Percentiles rank a stretch among this genome's conserved stretches.
Conservation (phyloP, 2,797 vertebrate species). For the Gymnocypris eckloni region DNA sequence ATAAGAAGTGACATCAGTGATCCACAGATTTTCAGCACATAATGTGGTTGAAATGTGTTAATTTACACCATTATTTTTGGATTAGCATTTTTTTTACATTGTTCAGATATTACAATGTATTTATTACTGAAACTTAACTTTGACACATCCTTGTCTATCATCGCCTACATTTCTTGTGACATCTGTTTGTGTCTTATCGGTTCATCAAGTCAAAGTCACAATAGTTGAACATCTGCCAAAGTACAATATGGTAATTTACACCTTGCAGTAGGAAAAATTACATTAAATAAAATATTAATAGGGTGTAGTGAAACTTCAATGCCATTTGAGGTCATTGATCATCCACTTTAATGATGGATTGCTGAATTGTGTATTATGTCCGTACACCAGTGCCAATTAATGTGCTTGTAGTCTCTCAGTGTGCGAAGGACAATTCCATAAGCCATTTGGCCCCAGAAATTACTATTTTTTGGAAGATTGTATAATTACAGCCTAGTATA, state of each 20-base stretch:
- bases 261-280: not conserved
- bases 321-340: not conserved
- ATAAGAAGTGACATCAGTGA: slow-evolving; percentile 30
- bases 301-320: not conserved
- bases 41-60: not conserved
- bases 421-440: not conserved
- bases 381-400: not conserved
- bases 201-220: slow-evolving; percentile 32
- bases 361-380: not conserved
- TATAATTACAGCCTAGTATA: not conserved
- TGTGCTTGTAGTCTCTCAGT: not conserved
- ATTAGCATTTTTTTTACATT: not conserved
- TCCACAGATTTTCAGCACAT: not conserved
- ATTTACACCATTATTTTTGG: not conserved
- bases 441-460: not conserved
- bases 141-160: slow-evolving; percentile 7
- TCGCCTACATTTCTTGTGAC: slow-evolving; percentile 9
- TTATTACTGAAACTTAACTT: not conserved
- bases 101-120: not conserved
- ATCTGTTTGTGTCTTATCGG: slow-evolving; percentile 39
- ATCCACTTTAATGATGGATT: not conserved
- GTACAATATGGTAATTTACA: slow-evolving; percentile 21
- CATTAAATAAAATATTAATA: not conserved
- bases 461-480: not conserved
- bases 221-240: slow-evolving; percentile 11